Percentiles rank a stretch among this genome's conserved stretches.
Evolutionary conservation across 2,113 vertebrate genomes (phyloP).

Genomic region (Taxidea taxus): DNA sequence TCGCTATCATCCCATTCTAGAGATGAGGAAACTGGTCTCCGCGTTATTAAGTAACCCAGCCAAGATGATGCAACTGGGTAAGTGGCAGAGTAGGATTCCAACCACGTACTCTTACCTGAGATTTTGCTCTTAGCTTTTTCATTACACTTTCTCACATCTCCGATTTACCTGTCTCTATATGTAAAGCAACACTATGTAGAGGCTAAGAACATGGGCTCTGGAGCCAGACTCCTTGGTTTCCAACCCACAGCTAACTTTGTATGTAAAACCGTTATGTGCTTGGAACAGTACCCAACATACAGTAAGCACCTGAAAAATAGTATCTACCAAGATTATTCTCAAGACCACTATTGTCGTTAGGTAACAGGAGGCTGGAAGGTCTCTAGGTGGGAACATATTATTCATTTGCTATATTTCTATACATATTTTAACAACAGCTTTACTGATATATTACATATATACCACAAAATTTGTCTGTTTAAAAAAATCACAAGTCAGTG

Average conservation of each 20-base stretch:
- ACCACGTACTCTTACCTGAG: background rate
- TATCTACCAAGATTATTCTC: background rate
- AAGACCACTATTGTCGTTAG: background rate
- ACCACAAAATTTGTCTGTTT: background rate
- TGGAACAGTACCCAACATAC: background rate
- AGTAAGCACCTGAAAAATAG: background rate
- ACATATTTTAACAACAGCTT: background rate
- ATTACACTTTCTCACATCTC: too few relatives aligned
- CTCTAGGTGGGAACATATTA: background rate
- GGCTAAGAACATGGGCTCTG: background rate
- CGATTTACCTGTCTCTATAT: accelerated
- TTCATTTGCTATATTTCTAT: background rate
- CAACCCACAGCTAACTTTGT: background rate
- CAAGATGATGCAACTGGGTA: background rate
- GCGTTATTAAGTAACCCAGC: background rate
- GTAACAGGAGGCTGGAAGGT: background rate
- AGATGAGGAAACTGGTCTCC: background rate
- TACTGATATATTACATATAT: background rate
- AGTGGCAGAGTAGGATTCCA: background rate
- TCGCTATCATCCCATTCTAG: background rate
- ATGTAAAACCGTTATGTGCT: background rate
- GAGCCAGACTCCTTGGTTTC: background rate
- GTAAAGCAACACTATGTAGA: background rate
- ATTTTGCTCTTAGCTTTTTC: background rate
- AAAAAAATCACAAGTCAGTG: background rate